Conservation (phyloP, 2,797 vertebrate genomes). For the Sciurus vulgaris region DNA sequence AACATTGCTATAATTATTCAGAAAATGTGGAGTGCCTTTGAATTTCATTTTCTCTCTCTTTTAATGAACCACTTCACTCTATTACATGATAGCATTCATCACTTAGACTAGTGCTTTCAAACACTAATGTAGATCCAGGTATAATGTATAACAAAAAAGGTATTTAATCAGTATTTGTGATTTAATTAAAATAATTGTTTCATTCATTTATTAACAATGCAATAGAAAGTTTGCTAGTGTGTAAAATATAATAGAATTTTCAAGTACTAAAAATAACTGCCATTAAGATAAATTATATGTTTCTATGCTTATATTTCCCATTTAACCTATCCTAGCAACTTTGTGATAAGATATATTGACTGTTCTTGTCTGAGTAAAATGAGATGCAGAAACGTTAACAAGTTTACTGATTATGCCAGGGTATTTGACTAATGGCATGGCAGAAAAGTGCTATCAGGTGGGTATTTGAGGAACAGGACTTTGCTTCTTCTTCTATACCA, state of each 20-base stretch:
- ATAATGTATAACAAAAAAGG: neutral
- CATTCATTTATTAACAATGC: neutral
- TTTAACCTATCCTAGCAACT: neutral
- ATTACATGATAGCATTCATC: neutral
- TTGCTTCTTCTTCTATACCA: neutral
- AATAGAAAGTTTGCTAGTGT: neutral
- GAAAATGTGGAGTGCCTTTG: neutral
- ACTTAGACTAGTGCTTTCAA: neutral
- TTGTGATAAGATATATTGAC: neutral
- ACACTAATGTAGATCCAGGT: neutral
- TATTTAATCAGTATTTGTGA: neutral
- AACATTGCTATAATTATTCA: neutral
- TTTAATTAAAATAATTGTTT: constrained; percentile 41
- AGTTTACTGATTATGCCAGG: neutral
- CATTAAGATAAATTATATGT: neutral
- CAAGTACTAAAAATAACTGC: neutral
- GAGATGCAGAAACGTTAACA: neutral
- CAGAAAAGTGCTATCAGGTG: neutral
- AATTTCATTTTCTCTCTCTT: neutral
- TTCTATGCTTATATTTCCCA: neutral
- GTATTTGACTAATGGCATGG: neutral
- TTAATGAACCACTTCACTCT: neutral
- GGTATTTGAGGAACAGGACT: neutral
- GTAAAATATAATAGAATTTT: neutral
- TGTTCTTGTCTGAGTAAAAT: constrained; percentile 21